These are phyloP conservation scores for Hymenochirus boettgeri DNA, from an alignment of 2,113 vertebrate genomes.

Conservation along the genomic window DNA sequence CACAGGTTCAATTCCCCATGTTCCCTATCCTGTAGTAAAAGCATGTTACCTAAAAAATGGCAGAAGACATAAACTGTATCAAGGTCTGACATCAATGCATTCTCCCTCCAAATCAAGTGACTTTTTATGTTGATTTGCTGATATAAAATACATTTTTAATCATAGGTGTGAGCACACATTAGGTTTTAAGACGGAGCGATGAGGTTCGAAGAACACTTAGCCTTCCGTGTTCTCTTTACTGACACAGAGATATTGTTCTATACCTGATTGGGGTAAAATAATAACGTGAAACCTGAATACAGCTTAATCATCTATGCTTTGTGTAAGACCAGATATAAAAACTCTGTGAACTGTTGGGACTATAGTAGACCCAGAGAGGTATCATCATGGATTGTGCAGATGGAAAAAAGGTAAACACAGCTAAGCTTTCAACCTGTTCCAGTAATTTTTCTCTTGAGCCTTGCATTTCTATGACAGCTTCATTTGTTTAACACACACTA, in stretches of 20 bases:
- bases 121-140: slow-evolving; percentile 98
- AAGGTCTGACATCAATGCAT: slow-evolving; percentile 96
- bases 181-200: slow-evolving; percentile 55
- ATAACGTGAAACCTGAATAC: slow-evolving; percentile 59
- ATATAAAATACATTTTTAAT: slow-evolving; percentile 81
- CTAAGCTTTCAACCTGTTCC: slow-evolving; percentile 57
- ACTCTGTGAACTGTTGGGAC: slow-evolving; percentile 64
- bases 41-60: slow-evolving; percentile 99
- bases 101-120: slow-evolving; percentile 98
- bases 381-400: slow-evolving; percentile 45
- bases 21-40: slow-evolving; percentile 97
- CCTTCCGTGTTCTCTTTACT: slow-evolving; percentile 52
- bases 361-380: slow-evolving; percentile 54
- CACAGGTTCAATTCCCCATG: too few relatives aligned
- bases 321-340: slow-evolving; percentile 62
- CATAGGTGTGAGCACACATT: slow-evolving; percentile 75
- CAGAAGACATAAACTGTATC: slow-evolving; percentile 98
- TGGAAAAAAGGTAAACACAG: slow-evolving; percentile 68
- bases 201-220: slow-evolving; percentile 57
- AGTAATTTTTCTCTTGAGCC: slow-evolving; percentile 73
- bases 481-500: slow-evolving; percentile 76
- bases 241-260: slow-evolving; percentile 53
- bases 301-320: slow-evolving; percentile 69
- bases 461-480: slow-evolving; percentile 75
- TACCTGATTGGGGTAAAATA: slow-evolving; percentile 47